These are phyloP conservation scores for Oncorhynchus mykiss DNA, from an alignment of 2,113 vertebrate genomes.

Conservation along the genomic window DNA sequence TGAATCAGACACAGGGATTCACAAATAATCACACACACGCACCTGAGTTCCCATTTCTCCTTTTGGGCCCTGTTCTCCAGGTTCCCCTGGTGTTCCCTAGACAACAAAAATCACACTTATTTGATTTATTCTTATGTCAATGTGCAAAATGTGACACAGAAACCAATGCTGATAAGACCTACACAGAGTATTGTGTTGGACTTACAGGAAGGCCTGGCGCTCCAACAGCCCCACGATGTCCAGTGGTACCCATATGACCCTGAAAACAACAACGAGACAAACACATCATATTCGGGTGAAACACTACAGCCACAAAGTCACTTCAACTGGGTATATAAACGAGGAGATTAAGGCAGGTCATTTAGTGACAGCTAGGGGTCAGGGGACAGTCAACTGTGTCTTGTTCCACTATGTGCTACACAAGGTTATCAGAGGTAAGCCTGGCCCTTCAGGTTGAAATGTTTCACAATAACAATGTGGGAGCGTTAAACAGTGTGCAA, in stretches of 20 bases:
- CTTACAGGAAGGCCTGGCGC: slow-evolving; percentile 92
- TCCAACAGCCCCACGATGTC: slow-evolving; percentile 84
- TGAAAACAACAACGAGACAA: slow-evolving; percentile 46
- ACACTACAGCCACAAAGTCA: too few relatives aligned
- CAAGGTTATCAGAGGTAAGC: too few relatives aligned
- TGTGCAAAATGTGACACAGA: neutral
- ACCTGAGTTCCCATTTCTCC: slow-evolving; percentile 86
- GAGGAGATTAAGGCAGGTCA: neutral
- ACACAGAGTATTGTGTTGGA: slow-evolving; percentile 5
- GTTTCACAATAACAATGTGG: too few relatives aligned
- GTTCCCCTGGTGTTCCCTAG: slow-evolving; percentile 84
- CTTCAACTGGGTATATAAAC: too few relatives aligned
- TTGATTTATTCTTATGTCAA: neutral
- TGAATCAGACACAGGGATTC: neutral
- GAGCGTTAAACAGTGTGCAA: too few relatives aligned
- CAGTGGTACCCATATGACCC: slow-evolving; percentile 83
- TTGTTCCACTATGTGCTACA: too few relatives aligned
- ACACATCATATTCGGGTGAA: neutral
- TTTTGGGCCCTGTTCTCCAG: slow-evolving; percentile 80
- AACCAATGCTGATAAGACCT: neutral
- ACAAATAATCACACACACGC: slow-evolving; percentile 48
- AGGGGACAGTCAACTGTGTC: too few relatives aligned
- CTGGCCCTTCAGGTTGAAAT: too few relatives aligned
- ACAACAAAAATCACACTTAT: slow-evolving; percentile 24
- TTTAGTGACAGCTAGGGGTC: too few relatives aligned